Evolutionary conservation across 2,113 vertebrate species (phyloP).

Genomic region (Calidris pygmaea): DNA sequence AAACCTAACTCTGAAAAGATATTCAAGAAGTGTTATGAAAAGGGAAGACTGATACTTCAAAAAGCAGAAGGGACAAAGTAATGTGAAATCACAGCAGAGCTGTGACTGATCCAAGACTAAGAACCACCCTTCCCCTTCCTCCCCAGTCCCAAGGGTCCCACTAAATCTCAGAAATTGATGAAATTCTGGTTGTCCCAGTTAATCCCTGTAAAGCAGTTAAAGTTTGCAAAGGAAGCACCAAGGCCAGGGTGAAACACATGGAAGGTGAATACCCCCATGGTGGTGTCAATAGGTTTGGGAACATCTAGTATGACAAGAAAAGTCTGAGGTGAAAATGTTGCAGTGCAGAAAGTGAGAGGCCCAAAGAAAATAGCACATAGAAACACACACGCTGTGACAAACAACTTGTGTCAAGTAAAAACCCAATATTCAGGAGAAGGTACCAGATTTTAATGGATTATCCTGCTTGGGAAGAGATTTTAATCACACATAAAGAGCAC

Average conservation of each 20-base stretch:
- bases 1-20: background rate
- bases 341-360: background rate
- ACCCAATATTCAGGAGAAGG: background rate
- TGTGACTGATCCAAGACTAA: background rate
- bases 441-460: background rate
- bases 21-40: background rate
- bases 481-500: background rate
- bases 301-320: accelerated
- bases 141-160: accelerated
- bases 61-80: background rate
- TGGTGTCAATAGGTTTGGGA: background rate
- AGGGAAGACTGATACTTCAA: background rate
- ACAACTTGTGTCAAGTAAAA: background rate
- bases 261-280: background rate
- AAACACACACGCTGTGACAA: background rate
- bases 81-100: background rate
- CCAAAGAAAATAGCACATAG: background rate
- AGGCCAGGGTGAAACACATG: background rate
- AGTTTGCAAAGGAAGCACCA: background rate
- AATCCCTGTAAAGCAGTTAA: background rate
- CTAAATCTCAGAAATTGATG: background rate
- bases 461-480: background rate
- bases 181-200: background rate
- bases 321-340: background rate
- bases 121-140: background rate